phyloP scores from a whole-genome alignment of 2,888 invertebrate genomes.

The Cephus nigrinus region DNA sequence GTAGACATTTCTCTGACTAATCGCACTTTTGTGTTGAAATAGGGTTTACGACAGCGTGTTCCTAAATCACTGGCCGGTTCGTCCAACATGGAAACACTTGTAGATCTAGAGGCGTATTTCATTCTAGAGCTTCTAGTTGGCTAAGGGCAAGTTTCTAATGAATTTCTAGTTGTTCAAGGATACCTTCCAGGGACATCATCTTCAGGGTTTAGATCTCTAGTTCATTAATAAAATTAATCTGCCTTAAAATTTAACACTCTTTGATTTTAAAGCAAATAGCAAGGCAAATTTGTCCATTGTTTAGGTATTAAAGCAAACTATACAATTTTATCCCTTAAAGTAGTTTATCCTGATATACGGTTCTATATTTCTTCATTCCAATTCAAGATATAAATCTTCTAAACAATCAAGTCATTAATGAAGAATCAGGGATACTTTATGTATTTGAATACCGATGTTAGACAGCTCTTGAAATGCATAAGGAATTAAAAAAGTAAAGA shows the following conservation, averaged over 20 bases:
- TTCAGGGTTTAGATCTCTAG: no score
- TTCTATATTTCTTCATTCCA: neutral
- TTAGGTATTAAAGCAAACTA: neutral
- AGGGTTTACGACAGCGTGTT: neutral
- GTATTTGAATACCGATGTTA: neutral
- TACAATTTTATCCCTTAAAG: neutral
- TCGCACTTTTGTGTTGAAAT: slow-evolving; percentile 10
- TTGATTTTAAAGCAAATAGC: neutral
- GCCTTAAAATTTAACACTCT: neutral
- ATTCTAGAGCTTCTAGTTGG: neutral
- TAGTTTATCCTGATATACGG: neutral
- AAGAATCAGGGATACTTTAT: neutral
- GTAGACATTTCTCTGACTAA: slow-evolving; percentile 14
- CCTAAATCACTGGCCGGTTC: neutral
- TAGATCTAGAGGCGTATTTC: neutral
- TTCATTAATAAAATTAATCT: no score
- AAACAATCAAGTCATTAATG: neutral
- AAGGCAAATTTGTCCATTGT: neutral
- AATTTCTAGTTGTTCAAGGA: neutral
- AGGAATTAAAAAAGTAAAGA: neutral
- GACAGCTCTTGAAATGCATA: neutral
- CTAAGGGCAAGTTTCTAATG: neutral
- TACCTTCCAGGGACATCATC: neutral
- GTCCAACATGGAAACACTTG: neutral
- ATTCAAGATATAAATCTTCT: neutral